These are phyloP conservation scores for Dasyornis broadbenti DNA, from an alignment of 2,113 vertebrate genomes.

Conservation along the genomic window DNA sequence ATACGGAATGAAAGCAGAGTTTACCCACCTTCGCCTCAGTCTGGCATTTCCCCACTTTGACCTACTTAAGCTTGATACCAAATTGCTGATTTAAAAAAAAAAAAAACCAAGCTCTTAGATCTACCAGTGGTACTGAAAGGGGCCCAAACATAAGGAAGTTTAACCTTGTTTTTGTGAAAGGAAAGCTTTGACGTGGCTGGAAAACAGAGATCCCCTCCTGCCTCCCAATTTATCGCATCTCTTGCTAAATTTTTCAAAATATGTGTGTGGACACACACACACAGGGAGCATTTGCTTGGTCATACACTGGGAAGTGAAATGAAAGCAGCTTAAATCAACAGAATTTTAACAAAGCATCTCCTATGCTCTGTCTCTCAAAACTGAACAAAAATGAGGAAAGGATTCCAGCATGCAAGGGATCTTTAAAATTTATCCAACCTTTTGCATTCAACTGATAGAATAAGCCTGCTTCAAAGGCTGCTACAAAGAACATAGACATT, in stretches of 20 bases:
- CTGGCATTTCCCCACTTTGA: not conserved
- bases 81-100: not conserved
- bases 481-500: not conserved
- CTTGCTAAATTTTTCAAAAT: not conserved
- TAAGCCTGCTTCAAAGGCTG: not conserved
- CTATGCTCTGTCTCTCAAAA: not conserved
- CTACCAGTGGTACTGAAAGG: not conserved
- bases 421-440: not conserved
- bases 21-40: not conserved
- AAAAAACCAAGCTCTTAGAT: not conserved
- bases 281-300: not conserved
- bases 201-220: rapidly evolving
- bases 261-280: rapidly evolving
- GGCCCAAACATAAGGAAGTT: not conserved
- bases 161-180: not conserved
- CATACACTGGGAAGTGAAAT: not conserved
- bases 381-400: not conserved
- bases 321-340: not conserved
- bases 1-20: not conserved
- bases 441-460: not conserved
- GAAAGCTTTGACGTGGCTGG: not conserved
- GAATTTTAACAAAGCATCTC: not conserved
- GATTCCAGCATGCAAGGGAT: not conserved
- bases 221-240: rapidly evolving
- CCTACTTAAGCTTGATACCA: not conserved